These are phyloP conservation scores for Brachypalpus laphriformis DNA, from an alignment of 2,888 invertebrate species.

Conservation along the genomic window DNA sequence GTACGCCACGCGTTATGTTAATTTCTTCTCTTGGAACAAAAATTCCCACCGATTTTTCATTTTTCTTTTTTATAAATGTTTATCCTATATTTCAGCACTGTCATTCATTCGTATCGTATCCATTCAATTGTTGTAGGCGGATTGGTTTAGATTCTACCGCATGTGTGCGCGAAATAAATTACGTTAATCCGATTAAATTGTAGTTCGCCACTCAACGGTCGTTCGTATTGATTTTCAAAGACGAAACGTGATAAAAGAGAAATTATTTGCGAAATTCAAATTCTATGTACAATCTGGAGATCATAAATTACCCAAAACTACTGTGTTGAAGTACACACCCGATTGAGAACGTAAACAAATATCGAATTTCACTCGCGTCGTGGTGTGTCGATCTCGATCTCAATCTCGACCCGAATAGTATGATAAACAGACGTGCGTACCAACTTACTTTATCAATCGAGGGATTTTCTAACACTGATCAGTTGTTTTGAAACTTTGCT, in stretches of 20 bases:
- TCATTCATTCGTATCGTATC: constrained; percentile 26
- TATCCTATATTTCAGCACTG: constrained; percentile 49
- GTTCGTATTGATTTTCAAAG: not conserved
- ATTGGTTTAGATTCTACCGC: constrained; percentile 23
- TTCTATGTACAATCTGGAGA: not conserved
- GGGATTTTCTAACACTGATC: constrained; percentile 64
- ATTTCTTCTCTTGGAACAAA: not conserved
- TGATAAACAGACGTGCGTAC: not conserved
- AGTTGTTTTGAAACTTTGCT: constrained; percentile 43
- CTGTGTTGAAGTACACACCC: not conserved
- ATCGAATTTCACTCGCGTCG: constrained; percentile 17
- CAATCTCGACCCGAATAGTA: not conserved
- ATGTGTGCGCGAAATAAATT: constrained; percentile 39
- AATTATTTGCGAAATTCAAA: constrained; percentile 27
- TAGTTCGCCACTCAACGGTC: not conserved
- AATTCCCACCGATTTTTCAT: constrained; percentile 23
- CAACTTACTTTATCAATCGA: constrained; percentile 8
- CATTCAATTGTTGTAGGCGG: constrained; percentile 45
- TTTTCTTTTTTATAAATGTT: not conserved
- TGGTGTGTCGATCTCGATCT: constrained; percentile 30
- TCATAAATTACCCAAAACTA: constrained; percentile 24
- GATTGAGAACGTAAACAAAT: constrained; percentile 34
- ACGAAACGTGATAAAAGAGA: not conserved
- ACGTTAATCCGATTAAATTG: constrained; percentile 44
- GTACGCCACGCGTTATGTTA: constrained; percentile 45